A percentile compares a stretch with the other conserved stretches of the same genome.
These are phyloP conservation scores for Stratiomys singularior DNA, from an alignment of 2,888 invertebrate species.

Conservation along the genomic window DNA sequence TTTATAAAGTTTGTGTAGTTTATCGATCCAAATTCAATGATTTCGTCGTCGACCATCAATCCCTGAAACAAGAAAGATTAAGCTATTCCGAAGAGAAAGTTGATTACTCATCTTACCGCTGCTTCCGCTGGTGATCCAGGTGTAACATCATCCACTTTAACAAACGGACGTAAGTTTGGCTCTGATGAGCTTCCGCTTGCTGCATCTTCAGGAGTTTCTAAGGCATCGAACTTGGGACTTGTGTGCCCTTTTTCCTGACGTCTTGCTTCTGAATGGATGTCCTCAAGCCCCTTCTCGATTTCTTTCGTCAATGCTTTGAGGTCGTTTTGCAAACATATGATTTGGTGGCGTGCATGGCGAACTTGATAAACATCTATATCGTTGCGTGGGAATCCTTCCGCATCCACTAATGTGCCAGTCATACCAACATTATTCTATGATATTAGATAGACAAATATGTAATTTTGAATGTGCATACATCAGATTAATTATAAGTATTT, in stretches of 20 bases:
- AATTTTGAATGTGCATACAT: no score
- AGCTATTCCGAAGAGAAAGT: no score
- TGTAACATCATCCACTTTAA: slow-evolving; percentile 68
- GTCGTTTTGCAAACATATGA: slow-evolving; percentile 92
- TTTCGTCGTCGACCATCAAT: slow-evolving; percentile 73
- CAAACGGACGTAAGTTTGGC: slow-evolving; percentile 26
- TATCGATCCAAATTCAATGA: slow-evolving; percentile 82
- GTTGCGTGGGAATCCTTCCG: slow-evolving; percentile 85
- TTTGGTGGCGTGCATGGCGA: slow-evolving; percentile 85
- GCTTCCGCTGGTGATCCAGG: slow-evolving; percentile 84
- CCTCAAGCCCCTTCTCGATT: slow-evolving; percentile 80
- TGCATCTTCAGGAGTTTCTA: not conserved
- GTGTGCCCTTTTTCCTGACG: slow-evolving; percentile 47
- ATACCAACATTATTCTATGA: slow-evolving; percentile 83
- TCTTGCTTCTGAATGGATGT: slow-evolving; percentile 69
- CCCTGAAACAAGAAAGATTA: slow-evolving; percentile 71
- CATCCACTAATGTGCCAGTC: slow-evolving; percentile 84
- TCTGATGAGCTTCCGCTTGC: slow-evolving; percentile 37
- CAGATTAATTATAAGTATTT: no score
- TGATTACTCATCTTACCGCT: slow-evolving; percentile 76
- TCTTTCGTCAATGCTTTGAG: slow-evolving; percentile 83
- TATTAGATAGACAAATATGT: not conserved
- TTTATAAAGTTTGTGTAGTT: slow-evolving; percentile 76
- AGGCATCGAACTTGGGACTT: slow-evolving; percentile 51
- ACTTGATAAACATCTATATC: slow-evolving; percentile 94